These are phyloP conservation scores for Gobius niger DNA, from an alignment of 2,113 vertebrate species.

Conservation along the genomic window DNA sequence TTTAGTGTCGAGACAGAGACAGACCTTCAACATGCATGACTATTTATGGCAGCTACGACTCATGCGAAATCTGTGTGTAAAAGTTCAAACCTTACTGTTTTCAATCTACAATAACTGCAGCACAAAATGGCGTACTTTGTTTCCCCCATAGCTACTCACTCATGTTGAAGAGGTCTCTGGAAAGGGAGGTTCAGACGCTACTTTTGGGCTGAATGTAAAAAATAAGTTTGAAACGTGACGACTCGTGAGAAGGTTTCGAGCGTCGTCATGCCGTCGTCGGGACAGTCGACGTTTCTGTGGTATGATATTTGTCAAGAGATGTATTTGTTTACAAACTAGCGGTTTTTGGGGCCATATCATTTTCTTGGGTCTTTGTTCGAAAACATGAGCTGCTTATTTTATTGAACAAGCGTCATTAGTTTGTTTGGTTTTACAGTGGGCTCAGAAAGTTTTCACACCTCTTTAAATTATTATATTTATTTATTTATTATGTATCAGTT, in stretches of 20 bases:
- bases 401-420: slow-evolving; percentile 25
- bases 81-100: slow-evolving; percentile 17
- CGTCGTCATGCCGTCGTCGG: slow-evolving; percentile 47
- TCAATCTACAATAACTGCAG: slow-evolving; percentile 13
- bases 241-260: slow-evolving; percentile 46
- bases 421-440: neutral
- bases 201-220: slow-evolving; percentile 70
- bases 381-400: slow-evolving; percentile 31
- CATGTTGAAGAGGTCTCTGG: slow-evolving; percentile 55
- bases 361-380: slow-evolving; percentile 37
- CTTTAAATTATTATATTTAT: too few relatives aligned
- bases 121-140: slow-evolving; percentile 13
- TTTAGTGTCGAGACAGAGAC: slow-evolving; percentile 43
- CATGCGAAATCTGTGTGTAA: slow-evolving; percentile 4
- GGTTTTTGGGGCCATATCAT: slow-evolving; percentile 49
- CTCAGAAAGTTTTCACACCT: too few relatives aligned
- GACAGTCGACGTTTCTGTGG: slow-evolving; percentile 54
- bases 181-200: slow-evolving; percentile 41
- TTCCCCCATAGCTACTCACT: slow-evolving; percentile 46
- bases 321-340: slow-evolving; percentile 59
- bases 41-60: slow-evolving; percentile 65
- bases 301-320: slow-evolving; percentile 44
- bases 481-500: too few relatives aligned
- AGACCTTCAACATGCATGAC: slow-evolving; percentile 64
- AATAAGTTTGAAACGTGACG: slow-evolving; percentile 53